Base-by-base conservation (phyloP, 2,113 vertebrate genomes). In the Anolis sagrei region DNA sequence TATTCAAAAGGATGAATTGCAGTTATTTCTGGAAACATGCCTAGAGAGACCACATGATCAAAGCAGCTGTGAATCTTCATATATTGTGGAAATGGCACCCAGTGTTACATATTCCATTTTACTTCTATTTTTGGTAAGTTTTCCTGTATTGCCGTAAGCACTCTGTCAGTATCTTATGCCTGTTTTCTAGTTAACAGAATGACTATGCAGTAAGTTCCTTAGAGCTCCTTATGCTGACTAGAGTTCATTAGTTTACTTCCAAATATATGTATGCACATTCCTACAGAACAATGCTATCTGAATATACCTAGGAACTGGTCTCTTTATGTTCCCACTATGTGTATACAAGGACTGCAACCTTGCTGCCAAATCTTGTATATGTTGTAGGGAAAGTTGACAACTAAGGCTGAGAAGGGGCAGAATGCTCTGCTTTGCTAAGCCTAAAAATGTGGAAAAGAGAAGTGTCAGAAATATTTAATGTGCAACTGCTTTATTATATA, bases 341-440 rank as follows among this genome's bases (percentile, higher is more conserved):
- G 8, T 76, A 13, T 6, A 76, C 11, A 76, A 76, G 44, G 27
- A 76, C 4, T 73, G 7, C 34, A 76, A 23, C 39, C 25, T 29
- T 75, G 44, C 73, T 48, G 23, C 11, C 18, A 23, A 75, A 48
- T 44, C 9, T 25, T 49, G 1, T 23, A 32, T 18, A 3, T 18
- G 77, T 75, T 85, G 9, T 49, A 86, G 66, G 70, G 72, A 87
- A 78, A 87, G 83, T 86, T 54, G 76, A 88, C 91, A 90, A 85
- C 76, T 82, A 39, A 49, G 82, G 76, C 49, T 19, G 0, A 82
- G 25, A 81, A 87, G 89, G 78, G 76, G 89, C 76, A 77, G 32
- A 21, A 32, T 36, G 19, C 21, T 87, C 29, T 84, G 34, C 79
- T 87, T 81, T 82, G 48, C 79, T 79, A 80, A 73, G 93, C 73